phyloP scores from a whole-genome alignment of 2,888 invertebrate species.

The Spodoptera littoralis region DNA sequence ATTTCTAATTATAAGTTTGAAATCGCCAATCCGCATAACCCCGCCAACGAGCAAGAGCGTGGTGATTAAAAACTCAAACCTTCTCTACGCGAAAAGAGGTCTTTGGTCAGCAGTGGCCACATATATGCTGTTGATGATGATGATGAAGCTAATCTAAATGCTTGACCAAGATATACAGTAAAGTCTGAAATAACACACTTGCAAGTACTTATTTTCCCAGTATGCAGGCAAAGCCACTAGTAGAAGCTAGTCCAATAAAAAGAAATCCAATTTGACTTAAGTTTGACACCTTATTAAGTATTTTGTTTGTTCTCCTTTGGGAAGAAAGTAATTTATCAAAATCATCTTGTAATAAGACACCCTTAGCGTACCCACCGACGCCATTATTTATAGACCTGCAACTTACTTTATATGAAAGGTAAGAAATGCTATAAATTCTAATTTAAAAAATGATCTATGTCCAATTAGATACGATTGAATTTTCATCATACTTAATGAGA shows the following conservation, averaged over 20 bases:
- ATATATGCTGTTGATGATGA: too few relatives aligned
- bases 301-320: conserved; percentile 33
- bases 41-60: too few relatives aligned
- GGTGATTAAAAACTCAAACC: too few relatives aligned
- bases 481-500: not conserved
- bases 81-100: too few relatives aligned
- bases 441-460: conserved; percentile 5
- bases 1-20: too few relatives aligned
- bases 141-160: too few relatives aligned
- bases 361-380: not conserved
- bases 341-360: conserved; percentile 34
- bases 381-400: conserved; percentile 5
- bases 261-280: conserved; percentile 44
- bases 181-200: too few relatives aligned
- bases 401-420: not conserved
- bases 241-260: conserved; percentile 8
- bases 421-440: conserved; percentile 1
- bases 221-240: too few relatives aligned
- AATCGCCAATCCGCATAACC: too few relatives aligned
- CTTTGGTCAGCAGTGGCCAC: too few relatives aligned
- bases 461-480: not conserved
- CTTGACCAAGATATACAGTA: too few relatives aligned
- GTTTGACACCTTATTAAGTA: conserved; percentile 38
- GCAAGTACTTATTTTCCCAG: too few relatives aligned
- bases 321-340: conserved; percentile 35